A percentile compares a stretch with the other conserved stretches of the same genome.
These are phyloP conservation scores for Venturia canescens DNA, from an alignment of 1,140 invertebrate species.

Conservation along the genomic window DNA sequence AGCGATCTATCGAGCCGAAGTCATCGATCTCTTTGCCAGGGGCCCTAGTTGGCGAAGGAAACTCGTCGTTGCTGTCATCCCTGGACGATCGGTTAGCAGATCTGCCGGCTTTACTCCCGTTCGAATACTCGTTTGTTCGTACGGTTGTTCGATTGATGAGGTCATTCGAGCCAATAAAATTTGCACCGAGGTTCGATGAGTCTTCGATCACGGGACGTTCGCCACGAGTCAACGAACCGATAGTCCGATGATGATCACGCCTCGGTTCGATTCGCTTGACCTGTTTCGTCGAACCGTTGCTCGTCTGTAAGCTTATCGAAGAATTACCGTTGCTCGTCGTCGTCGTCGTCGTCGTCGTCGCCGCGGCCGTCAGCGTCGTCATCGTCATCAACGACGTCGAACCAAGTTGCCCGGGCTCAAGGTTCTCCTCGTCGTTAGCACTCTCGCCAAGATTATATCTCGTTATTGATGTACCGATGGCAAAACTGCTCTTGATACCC, in stretches of 20 bases:
- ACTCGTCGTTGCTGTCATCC: neutral
- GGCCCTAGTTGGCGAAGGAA: neutral
- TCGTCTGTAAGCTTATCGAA: conserved; percentile 22
- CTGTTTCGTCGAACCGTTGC: conserved; percentile 53
- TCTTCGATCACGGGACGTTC: conserved; percentile 33
- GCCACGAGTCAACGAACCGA: conserved; percentile 36
- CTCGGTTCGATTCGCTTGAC: conserved; percentile 47
- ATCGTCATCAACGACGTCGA: conserved; percentile 42
- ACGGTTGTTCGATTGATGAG: neutral
- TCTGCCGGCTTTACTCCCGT: conserved; percentile 19
- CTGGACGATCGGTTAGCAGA: neutral
- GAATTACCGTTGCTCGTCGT: conserved; percentile 52
- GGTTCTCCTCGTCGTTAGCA: conserved; percentile 48
- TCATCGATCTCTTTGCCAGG: conserved; percentile 11
- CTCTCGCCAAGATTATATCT: conserved; percentile 50
- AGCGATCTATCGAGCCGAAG: conserved; percentile 16
- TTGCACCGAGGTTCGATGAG: neutral
- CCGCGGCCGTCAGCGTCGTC: conserved; percentile 31
- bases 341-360: conserved; percentile 26
- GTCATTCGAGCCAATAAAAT: neutral
- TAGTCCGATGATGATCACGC: conserved; percentile 22
- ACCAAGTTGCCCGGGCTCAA: neutral
- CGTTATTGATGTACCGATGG: conserved; percentile 27
- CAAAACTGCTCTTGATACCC: conserved; percentile 3
- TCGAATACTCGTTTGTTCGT: conserved; percentile 10